Evolutionary conservation across 1,140 invertebrate species (phyloP).

Genomic region (Heliconius melpomene): DNA sequence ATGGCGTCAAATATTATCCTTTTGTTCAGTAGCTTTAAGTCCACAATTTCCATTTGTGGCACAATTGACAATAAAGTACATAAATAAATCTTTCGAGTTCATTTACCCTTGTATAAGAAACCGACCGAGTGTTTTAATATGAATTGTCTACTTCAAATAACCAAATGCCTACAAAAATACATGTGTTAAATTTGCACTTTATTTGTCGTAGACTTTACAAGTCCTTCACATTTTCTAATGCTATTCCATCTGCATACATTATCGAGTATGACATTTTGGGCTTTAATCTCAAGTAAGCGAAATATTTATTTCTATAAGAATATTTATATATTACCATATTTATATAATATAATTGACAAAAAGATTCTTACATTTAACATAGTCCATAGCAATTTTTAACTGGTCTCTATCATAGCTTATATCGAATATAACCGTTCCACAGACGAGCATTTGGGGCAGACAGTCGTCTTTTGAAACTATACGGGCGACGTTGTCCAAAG

Average conservation of each 20-base stretch:
- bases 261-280: not conserved
- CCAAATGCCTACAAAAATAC: not conserved
- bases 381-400: slow-evolving; percentile 59
- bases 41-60: not conserved
- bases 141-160: not conserved
- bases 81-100: not conserved
- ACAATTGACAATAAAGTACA: not conserved
- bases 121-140: not conserved
- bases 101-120: not conserved
- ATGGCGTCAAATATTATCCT: too few species aligned
- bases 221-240: slow-evolving; percentile 5
- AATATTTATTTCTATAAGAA: not conserved
- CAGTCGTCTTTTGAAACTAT: slow-evolving; percentile 62
- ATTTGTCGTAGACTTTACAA: not conserved
- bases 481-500: slow-evolving; percentile 59
- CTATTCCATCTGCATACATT: not conserved
- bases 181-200: not conserved
- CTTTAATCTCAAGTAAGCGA: not conserved
- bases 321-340: not conserved
- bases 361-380: slow-evolving; percentile 55
- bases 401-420: slow-evolving; percentile 62
- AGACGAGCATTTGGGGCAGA: slow-evolving; percentile 63
- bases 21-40: not conserved
- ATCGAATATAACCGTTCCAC: slow-evolving; percentile 70
- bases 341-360: not conserved